A percentile compares a stretch with the other conserved stretches of the same genome.
Evolutionary conservation across 1,140 invertebrate species (phyloP).

Genomic region (Caenorhabditis inopinata): DNA sequence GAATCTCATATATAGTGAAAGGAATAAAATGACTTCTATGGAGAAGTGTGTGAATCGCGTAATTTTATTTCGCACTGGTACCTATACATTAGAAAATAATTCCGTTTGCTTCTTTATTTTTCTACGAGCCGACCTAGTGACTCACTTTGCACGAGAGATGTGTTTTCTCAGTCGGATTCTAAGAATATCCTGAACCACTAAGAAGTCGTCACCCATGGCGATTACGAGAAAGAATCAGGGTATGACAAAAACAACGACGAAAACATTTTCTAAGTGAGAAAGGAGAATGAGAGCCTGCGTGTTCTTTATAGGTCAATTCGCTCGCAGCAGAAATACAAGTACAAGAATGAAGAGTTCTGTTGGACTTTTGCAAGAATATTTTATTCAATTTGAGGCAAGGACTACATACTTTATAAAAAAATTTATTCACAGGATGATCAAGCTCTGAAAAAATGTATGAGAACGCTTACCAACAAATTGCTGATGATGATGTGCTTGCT

Average conservation of each 20-base stretch:
- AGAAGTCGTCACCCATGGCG: not conserved
- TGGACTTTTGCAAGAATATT: not conserved
- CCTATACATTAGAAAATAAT: no score
- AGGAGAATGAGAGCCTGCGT: not conserved
- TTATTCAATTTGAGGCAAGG: not conserved
- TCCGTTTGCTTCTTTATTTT: no score
- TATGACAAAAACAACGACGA: conserved; percentile 2
- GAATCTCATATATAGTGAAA: no score
- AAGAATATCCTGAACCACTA: not conserved
- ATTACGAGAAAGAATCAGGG: not conserved
- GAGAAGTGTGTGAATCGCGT: no score
- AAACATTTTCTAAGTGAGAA: not conserved
- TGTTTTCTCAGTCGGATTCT: not conserved
- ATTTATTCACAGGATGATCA: no score
- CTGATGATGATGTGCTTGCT: conserved; percentile 34
- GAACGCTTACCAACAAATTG: conserved; percentile 37
- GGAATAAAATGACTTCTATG: no score
- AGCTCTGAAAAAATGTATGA: no score
- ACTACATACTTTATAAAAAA: no score
- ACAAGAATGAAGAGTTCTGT: not conserved
- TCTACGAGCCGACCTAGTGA: no score
- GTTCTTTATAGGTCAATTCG: not conserved
- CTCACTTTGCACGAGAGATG: not conserved
- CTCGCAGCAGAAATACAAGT: not conserved
- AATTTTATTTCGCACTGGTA: no score